phyloP scores from a whole-genome alignment of 2,888 invertebrate genomes.

The Leuctra nigra region DNA sequence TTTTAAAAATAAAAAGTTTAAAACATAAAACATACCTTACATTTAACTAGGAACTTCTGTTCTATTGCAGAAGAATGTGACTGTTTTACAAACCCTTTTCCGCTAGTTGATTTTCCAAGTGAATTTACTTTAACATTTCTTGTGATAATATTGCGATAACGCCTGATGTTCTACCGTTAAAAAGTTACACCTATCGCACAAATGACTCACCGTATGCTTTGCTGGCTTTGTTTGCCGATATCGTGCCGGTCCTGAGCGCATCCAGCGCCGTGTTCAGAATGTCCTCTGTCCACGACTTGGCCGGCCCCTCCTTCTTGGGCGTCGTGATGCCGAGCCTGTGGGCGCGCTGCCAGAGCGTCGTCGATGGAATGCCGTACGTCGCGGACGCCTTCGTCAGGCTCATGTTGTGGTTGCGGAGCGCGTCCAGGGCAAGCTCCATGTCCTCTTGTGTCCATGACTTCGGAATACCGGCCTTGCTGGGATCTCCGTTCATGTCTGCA shows the following conservation, averaged over 20 bases:
- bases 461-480: conserved; percentile 50
- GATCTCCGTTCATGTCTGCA: conserved; percentile 24
- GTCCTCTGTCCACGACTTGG: conserved; percentile 83
- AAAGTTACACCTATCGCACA: too few species aligned
- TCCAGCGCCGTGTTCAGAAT: conserved; percentile 75
- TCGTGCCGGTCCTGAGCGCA: conserved; percentile 74
- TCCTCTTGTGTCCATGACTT: conserved; percentile 86
- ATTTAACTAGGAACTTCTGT: too few species aligned
- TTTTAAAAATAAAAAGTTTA: too few species aligned
- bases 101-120: too few species aligned
- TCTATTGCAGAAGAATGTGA: too few species aligned
- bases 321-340: conserved; percentile 85
- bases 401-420: conserved; percentile 79
- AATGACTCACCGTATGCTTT: conserved; percentile 71
- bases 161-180: too few species aligned
- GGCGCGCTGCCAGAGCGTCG: conserved; percentile 86
- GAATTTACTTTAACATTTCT: too few species aligned
- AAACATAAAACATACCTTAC: too few species aligned
- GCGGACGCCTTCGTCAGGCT: conserved; percentile 82
- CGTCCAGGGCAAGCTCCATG: conserved; percentile 83
- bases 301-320: conserved; percentile 81
- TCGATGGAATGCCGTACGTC: conserved; percentile 83
- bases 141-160: too few species aligned
- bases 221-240: conserved; percentile 86
- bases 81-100: too few species aligned